Evolutionary conservation across 2,888 invertebrate genomes (phyloP).

Genomic region (Bruchidius siliquastri): DNA sequence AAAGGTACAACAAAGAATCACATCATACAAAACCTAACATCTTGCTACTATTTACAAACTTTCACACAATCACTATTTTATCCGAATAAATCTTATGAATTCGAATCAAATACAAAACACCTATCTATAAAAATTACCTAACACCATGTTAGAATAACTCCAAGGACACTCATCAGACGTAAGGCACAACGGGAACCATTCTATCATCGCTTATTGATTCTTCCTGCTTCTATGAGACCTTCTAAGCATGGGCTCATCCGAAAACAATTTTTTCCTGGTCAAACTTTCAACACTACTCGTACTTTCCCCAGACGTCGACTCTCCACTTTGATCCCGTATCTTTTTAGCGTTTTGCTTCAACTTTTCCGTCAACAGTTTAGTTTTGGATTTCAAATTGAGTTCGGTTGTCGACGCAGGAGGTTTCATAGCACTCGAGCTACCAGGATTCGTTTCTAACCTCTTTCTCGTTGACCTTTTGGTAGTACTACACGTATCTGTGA

Average conservation of each 20-base stretch:
- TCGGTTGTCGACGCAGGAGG: conserved; percentile 5
- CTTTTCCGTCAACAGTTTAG: conserved; percentile 18
- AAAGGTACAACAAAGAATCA: too few species aligned
- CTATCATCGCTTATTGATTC: neutral
- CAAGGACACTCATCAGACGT: too few species aligned
- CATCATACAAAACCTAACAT: too few species aligned
- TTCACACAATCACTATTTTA: too few species aligned
- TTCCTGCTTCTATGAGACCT: neutral
- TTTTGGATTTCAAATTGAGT: conserved; percentile 9
- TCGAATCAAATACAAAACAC: too few species aligned
- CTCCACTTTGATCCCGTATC: neutral
- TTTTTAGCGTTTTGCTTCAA: conserved; percentile 16
- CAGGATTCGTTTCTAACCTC: neutral
- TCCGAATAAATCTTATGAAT: too few species aligned
- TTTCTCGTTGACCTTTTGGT: neutral
- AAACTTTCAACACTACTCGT: neutral
- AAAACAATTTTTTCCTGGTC: neutral
- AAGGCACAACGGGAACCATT: too few species aligned
- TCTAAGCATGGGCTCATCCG: neutral
- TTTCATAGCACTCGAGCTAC: neutral
- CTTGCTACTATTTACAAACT: too few species aligned
- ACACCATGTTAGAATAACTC: too few species aligned
- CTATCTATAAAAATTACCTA: too few species aligned
- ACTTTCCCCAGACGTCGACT: neutral
- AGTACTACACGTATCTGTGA: conserved; percentile 1